Percentiles rank a stretch among this genome's conserved stretches.
Conservation (phyloP, 2,888 invertebrate genomes). For the Lycophotia porphyrea region DNA sequence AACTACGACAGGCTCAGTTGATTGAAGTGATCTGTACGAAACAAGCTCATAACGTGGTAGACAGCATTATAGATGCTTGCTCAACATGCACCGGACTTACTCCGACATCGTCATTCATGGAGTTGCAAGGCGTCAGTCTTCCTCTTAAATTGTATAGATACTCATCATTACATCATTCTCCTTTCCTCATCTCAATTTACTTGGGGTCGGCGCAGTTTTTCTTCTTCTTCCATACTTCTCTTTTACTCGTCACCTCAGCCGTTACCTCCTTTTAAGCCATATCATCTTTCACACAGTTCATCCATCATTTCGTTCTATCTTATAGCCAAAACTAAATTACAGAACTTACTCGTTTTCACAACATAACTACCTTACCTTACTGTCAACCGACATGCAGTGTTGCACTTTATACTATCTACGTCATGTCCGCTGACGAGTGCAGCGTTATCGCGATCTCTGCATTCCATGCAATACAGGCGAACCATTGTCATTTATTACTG, state of each 20-base stretch:
- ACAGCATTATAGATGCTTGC: background rate
- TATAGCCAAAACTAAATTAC: background rate
- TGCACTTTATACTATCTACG: background rate
- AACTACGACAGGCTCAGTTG: background rate
- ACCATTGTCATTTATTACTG: conserved; percentile 28
- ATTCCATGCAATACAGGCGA: conserved; percentile 25
- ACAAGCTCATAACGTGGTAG: background rate
- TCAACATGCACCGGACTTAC: background rate
- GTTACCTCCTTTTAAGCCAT: background rate
- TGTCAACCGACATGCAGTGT: conserved; percentile 6
- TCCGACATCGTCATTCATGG: background rate
- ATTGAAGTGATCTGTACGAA: background rate
- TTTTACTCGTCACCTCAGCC: background rate
- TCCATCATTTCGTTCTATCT: no score
- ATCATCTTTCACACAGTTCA: background rate
- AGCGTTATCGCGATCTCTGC: conserved; percentile 38
- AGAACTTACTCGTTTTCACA: conserved; percentile 1
- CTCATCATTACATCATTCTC: background rate
- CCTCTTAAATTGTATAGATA: background rate
- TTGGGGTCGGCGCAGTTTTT: background rate
- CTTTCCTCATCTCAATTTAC: background rate
- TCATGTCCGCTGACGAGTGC: conserved; percentile 19
- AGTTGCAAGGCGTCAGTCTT: background rate
- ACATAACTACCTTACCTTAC: background rate
- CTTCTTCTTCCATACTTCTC: background rate